phyloP scores from a whole-genome alignment of 2,797 vertebrate genomes.

The Takifugu ocellatus region DNA sequence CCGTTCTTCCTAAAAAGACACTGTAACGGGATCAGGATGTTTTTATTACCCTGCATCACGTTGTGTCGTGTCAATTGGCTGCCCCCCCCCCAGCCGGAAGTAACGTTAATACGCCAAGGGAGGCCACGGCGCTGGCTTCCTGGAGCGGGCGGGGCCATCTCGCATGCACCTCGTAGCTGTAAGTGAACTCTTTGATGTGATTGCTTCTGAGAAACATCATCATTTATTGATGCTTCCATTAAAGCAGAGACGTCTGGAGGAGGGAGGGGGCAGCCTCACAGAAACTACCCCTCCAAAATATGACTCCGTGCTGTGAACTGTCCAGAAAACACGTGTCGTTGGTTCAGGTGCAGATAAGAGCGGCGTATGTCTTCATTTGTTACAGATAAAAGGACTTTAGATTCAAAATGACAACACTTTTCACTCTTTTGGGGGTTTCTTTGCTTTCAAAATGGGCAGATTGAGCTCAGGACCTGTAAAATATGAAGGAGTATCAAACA shows the following conservation, averaged over 20 bases:
- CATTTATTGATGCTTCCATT: conserved; percentile 86
- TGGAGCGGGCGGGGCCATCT: conserved; percentile 66
- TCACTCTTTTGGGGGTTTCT: no score
- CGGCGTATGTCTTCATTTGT: background rate
- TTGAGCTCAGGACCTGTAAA: background rate
- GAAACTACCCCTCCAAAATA: conserved; percentile 13
- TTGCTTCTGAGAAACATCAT: conserved; percentile 80
- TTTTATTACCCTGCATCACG: conserved; percentile 15
- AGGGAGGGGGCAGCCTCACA: conserved; percentile 36
- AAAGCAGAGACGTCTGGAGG: conserved; percentile 69
- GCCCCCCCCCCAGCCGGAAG: conserved; percentile 62
- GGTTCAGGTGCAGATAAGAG: conserved; percentile 8
- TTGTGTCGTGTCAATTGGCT: conserved; percentile 65
- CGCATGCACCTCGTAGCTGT: conserved; percentile 62
- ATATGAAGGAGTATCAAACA: background rate
- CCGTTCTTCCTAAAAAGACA: no score
- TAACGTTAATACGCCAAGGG: conserved; percentile 70
- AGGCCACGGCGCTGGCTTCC: conserved; percentile 56
- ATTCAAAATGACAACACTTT: no score
- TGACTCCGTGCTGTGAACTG: no score
- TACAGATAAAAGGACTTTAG: no score
- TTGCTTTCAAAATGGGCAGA: no score
- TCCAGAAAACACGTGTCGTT: background rate
- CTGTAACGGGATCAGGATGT: no score
- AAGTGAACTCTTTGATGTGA: conserved; percentile 81